Evolutionary conservation across 2,797 vertebrate species (phyloP).

Genomic region (Sternarchorhynchus goeldii): DNA sequence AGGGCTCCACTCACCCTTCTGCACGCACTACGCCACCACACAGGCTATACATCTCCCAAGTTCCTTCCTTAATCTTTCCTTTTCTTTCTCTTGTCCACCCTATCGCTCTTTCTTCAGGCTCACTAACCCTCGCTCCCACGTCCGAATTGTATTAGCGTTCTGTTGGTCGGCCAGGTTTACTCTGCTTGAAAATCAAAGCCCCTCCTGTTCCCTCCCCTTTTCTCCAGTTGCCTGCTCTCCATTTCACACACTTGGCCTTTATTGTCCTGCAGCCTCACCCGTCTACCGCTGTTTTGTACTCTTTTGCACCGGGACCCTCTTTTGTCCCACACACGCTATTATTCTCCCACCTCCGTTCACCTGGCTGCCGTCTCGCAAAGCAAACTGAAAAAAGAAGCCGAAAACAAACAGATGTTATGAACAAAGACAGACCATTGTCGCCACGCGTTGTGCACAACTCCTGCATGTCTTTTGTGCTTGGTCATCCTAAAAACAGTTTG

Average conservation of each 20-base stretch:
- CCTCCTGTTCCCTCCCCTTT: slow-evolving; percentile 40
- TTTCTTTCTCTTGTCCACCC: slow-evolving; percentile 32
- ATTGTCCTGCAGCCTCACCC: slow-evolving; percentile 43
- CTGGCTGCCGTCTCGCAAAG: neutral
- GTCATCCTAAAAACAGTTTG: slow-evolving; percentile 27
- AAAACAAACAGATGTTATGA: slow-evolving; percentile 45
- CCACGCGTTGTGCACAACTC: slow-evolving; percentile 12
- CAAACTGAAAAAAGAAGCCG: slow-evolving; percentile 20
- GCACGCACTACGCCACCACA: slow-evolving; percentile 18
- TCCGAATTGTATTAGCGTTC: slow-evolving; percentile 29
- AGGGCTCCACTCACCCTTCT: slow-evolving; percentile 34
- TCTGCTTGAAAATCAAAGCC: slow-evolving; percentile 45
- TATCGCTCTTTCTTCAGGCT: slow-evolving; percentile 37
- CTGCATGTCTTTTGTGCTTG: slow-evolving; percentile 8
- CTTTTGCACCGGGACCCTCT: slow-evolving; percentile 35
- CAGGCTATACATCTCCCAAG: slow-evolving; percentile 18
- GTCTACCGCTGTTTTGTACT: slow-evolving; percentile 40
- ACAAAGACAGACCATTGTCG: slow-evolving; percentile 38
- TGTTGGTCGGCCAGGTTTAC: slow-evolving; percentile 36
- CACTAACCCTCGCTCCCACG: slow-evolving; percentile 16
- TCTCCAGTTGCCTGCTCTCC: slow-evolving; percentile 48
- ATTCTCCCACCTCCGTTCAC: slow-evolving; percentile 30
- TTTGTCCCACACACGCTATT: slow-evolving; percentile 39
- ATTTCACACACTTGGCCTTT: slow-evolving; percentile 47
- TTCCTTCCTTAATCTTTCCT: slow-evolving; percentile 30